Evolutionary conservation across 2,113 vertebrate genomes (phyloP).

Genomic region (Ctenodactylus gundi): DNA sequence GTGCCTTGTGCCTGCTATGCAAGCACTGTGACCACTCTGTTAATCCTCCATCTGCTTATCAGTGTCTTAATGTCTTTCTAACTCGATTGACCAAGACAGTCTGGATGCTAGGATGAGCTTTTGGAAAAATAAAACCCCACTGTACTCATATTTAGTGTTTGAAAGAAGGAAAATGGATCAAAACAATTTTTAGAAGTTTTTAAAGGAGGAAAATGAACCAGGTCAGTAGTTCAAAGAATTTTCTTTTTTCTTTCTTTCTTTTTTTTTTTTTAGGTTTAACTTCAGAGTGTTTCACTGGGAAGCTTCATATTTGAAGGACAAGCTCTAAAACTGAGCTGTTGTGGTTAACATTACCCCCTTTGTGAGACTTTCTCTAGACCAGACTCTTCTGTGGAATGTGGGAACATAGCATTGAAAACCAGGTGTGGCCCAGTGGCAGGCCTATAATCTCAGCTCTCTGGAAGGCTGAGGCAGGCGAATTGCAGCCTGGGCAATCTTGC

Average conservation of each 20-base stretch:
- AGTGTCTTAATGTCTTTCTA: neutral
- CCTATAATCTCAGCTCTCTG: no score
- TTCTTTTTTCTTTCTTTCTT: no score
- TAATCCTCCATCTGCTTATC: no score
- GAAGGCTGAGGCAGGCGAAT: no score
- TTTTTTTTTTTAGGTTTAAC: neutral
- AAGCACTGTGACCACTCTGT: no score
- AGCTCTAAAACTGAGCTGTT: neutral
- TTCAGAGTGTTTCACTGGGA: slow-evolving; percentile 27
- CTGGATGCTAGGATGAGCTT: neutral
- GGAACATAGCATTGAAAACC: neutral
- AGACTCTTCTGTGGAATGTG: neutral
- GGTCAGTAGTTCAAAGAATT: neutral
- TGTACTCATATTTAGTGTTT: neutral
- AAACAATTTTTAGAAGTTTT: no score
- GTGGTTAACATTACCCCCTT: neutral
- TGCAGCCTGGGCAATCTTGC: no score
- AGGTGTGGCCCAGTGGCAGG: no score
- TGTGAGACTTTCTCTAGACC: neutral
- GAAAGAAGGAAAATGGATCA: slow-evolving; percentile 28
- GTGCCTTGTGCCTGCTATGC: no score
- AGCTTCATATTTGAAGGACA: neutral
- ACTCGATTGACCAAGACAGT: neutral
- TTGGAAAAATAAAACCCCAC: neutral
- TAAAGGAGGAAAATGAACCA: slow-evolving; percentile 24